Evolutionary conservation across 2,888 invertebrate genomes (phyloP).

Genomic region (Troides oblongomaculatus): DNA sequence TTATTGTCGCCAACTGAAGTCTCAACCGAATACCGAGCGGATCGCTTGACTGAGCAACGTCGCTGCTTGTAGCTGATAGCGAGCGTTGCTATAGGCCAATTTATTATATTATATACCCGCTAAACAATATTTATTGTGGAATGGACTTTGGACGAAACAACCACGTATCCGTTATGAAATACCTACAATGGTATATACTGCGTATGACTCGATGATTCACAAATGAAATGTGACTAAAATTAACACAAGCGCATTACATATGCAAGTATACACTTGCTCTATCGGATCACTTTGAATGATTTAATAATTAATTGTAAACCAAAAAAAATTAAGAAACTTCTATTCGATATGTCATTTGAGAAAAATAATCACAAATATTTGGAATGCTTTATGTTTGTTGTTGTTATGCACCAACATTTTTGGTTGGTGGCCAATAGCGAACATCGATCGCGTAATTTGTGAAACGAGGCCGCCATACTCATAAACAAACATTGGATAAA

Average conservation of each 20-base stretch:
- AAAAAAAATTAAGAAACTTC: conserved; percentile 4
- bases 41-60: conserved; percentile 2
- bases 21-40: conserved; percentile 3
- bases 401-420: conserved; percentile 33
- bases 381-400: background rate
- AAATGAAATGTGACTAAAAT: conserved; percentile 9
- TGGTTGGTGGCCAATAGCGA: conserved; percentile 54
- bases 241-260: conserved; percentile 1
- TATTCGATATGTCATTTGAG: background rate
- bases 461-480: conserved; percentile 58
- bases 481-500: conserved; percentile 61
- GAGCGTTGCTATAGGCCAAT: conserved; percentile 14
- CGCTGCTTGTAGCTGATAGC: conserved; percentile 21
- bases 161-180: conserved; percentile 4
- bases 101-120: conserved; percentile 15
- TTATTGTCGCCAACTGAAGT: conserved; percentile 24
- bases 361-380: conserved; percentile 14
- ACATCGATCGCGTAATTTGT: conserved; percentile 51
- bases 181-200: conserved; percentile 7
- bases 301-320: background rate
- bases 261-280: background rate
- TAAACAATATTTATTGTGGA: conserved; percentile 11
- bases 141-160: conserved; percentile 26
- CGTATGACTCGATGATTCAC: conserved; percentile 17
- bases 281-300: background rate